A percentile compares a stretch with the other conserved stretches of the same genome.
Conservation (phyloP, 2,113 vertebrate species). For the Sapajus apella region DNA sequence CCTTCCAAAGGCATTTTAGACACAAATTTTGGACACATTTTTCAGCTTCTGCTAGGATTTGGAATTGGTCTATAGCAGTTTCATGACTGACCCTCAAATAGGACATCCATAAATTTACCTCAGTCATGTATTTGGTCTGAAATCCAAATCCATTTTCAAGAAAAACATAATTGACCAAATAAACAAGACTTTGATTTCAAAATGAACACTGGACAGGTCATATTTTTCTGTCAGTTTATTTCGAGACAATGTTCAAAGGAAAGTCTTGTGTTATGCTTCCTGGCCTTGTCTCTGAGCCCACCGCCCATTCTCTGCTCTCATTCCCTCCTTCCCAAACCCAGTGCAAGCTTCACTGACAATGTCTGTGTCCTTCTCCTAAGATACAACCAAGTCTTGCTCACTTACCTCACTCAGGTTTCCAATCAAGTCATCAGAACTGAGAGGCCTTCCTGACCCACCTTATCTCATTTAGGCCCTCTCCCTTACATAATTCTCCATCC, state of each 20-base stretch:
- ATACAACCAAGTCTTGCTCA: not conserved
- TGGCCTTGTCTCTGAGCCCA: not conserved
- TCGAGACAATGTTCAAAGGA: not conserved
- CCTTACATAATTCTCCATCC: not conserved
- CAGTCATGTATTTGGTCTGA: not conserved
- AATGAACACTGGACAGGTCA: not conserved
- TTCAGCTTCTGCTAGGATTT: not conserved
- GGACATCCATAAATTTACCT: not conserved
- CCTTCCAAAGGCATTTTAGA: not conserved
- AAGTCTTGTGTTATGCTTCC: not conserved
- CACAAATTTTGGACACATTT: not conserved
- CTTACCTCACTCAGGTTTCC: not conserved
- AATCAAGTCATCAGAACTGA: not conserved
- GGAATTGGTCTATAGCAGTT: not conserved
- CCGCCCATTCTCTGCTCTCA: fast-evolving
- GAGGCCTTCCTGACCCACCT: not conserved
- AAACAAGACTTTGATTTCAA: not conserved
- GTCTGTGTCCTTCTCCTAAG: not conserved
- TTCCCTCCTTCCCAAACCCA: not conserved
- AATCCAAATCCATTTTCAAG: slow-evolving; percentile 5
- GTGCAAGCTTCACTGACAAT: not conserved
- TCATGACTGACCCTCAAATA: not conserved
- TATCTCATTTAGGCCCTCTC: not conserved
- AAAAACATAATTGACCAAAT: slow-evolving; percentile 13
- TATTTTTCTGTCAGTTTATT: slow-evolving; percentile 22